These are phyloP conservation scores for Fragum whitleyi DNA, from an alignment of 2,888 invertebrate species.

Conservation along the genomic window DNA sequence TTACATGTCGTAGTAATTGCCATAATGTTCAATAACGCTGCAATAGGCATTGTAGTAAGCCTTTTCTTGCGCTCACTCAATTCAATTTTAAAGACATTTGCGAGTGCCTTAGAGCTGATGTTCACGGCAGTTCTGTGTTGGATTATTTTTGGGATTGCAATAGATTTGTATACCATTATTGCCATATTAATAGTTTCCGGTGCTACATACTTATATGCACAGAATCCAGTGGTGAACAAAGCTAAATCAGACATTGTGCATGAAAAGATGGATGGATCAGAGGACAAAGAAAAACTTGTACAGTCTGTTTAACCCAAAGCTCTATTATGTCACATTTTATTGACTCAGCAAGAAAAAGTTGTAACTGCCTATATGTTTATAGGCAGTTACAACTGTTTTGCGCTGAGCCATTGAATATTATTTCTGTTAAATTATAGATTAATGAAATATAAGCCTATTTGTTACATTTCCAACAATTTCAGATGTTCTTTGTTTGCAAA, in stretches of 20 bases:
- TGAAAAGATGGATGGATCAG: slow-evolving; percentile 19
- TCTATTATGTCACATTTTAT: neutral
- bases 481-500: too few relatives aligned
- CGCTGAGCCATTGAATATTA: too few relatives aligned
- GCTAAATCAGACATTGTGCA: slow-evolving; percentile 59
- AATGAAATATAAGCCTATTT: too few relatives aligned
- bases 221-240: slow-evolving; percentile 91
- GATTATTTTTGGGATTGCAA: slow-evolving; percentile 92
- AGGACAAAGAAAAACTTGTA: slow-evolving; percentile 23
- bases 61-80: slow-evolving; percentile 96
- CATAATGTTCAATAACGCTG: slow-evolving; percentile 95
- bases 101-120: slow-evolving; percentile 95
- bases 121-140: slow-evolving; percentile 96
- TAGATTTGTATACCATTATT: slow-evolving; percentile 92
- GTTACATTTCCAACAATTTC: too few relatives aligned
- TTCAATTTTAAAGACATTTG: slow-evolving; percentile 97
- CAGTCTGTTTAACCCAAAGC: slow-evolving; percentile 9
- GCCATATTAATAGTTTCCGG: slow-evolving; percentile 93
- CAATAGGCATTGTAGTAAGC: slow-evolving; percentile 96
- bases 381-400: too few relatives aligned
- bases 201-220: slow-evolving; percentile 94
- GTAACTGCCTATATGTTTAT: too few relatives aligned
- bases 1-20: slow-evolving; percentile 89
- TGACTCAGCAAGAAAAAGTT: too few relatives aligned
- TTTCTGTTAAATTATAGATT: too few relatives aligned